Evolutionary conservation across 1,140 invertebrate species (phyloP).

Genomic region (Bombus soroeensis): DNA sequence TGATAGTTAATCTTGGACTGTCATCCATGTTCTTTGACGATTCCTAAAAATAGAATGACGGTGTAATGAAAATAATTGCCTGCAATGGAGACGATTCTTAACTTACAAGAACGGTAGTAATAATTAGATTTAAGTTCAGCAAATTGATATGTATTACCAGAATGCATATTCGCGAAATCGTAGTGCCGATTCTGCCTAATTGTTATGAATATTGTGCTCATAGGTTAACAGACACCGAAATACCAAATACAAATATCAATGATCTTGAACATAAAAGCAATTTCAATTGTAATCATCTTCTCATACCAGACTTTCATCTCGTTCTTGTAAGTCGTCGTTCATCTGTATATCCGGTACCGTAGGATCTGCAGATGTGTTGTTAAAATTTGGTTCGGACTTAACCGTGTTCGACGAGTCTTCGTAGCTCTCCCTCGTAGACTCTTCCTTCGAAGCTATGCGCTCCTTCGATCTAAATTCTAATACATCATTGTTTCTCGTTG

Average conservation of each 20-base stretch:
- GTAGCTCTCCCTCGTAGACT: slow-evolving; percentile 34
- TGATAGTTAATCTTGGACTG: slow-evolving; percentile 49
- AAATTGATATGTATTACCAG: not conserved
- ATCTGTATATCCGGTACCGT: slow-evolving; percentile 75
- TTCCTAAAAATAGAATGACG: slow-evolving; percentile 63
- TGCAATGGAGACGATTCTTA: not conserved
- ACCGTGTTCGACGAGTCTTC: slow-evolving; percentile 57
- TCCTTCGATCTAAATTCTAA: slow-evolving; percentile 61
- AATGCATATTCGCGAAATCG: not conserved
- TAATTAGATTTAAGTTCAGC: not conserved
- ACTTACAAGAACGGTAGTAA: slow-evolving; percentile 41
- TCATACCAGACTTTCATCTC: slow-evolving; percentile 64
- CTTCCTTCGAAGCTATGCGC: slow-evolving; percentile 26
- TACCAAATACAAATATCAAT: not conserved
- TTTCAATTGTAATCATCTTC: slow-evolving; percentile 10
- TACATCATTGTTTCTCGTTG: slow-evolving; percentile 65
- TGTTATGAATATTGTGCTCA: not conserved
- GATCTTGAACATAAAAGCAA: not conserved
- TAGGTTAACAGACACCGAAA: not conserved
- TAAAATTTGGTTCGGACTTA: slow-evolving; percentile 70
- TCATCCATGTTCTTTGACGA: slow-evolving; percentile 66
- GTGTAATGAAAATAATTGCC: not conserved
- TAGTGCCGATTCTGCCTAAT: not conserved
- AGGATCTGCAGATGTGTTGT: slow-evolving; percentile 69
- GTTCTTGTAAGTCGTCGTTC: slow-evolving; percentile 73